These are phyloP conservation scores for Rostratula benghalensis DNA, from an alignment of 2,113 vertebrate species.

Conservation along the genomic window DNA sequence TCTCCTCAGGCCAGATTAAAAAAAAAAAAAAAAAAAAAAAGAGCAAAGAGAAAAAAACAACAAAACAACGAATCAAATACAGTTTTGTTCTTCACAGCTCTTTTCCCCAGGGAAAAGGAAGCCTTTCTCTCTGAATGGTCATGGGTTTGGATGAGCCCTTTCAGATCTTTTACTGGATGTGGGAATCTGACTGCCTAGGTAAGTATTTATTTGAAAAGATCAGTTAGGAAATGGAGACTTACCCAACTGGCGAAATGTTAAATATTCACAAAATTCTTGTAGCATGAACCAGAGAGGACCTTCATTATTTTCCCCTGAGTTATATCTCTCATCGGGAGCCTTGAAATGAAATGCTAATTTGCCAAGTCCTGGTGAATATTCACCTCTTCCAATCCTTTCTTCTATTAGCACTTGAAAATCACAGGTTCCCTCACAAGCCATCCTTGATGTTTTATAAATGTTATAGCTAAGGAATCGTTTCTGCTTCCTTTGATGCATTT, in stretches of 20 bases:
- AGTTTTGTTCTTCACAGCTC: neutral
- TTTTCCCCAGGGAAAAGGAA: neutral
- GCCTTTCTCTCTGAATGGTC: neutral
- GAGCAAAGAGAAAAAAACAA: neutral
- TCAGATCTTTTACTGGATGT: neutral
- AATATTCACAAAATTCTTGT: neutral
- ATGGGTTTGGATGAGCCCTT: neutral
- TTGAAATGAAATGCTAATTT: conserved; percentile 38
- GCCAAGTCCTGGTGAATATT: neutral
- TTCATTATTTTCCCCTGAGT: neutral
- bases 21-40: neutral
- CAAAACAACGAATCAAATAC: neutral
- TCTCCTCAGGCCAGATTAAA: neutral
- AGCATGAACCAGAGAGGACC: neutral
- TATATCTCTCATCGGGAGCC: fast-evolving
- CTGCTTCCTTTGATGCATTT: conserved; percentile 28
- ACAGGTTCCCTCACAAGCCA: neutral
- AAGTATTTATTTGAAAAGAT: neutral
- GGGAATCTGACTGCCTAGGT: neutral
- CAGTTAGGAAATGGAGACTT: neutral
- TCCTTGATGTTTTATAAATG: conserved; percentile 65
- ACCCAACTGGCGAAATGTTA: neutral
- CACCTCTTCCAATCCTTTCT: neutral
- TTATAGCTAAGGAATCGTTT: neutral
- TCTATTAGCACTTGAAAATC: conserved; percentile 32